Conservation (phyloP, 2,797 vertebrate species). For the Limosa lapponica region DNA sequence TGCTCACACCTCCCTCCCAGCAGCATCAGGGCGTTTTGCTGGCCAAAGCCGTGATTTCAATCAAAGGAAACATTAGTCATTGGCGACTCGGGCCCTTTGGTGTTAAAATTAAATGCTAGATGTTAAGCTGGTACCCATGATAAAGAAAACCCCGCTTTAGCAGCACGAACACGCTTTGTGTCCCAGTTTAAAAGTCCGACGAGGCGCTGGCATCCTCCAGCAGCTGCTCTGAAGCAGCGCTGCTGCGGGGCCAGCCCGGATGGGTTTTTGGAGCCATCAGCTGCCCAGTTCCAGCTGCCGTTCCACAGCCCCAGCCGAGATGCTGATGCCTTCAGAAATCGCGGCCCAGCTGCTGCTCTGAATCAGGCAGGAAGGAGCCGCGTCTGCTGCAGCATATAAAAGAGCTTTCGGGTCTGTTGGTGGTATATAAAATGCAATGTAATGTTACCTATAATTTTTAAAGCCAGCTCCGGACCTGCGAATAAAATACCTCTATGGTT, state of each 20-base stretch:
- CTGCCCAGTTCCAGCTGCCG: background rate
- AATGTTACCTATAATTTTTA: background rate
- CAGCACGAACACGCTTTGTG: background rate
- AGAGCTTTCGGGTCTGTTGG: background rate
- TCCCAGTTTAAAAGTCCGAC: background rate
- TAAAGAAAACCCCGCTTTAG: background rate
- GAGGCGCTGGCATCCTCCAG: background rate
- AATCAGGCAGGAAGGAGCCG: background rate
- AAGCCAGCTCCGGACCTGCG: background rate
- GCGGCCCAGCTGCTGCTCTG: background rate
- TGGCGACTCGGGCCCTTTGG: background rate
- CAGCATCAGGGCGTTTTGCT: background rate
- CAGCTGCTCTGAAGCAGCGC: accelerated
- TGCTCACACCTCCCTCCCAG: background rate
- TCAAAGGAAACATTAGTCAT: background rate
- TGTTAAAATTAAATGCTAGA: background rate
- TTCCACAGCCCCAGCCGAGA: background rate
- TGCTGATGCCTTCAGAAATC: background rate
- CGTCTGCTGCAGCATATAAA: background rate
- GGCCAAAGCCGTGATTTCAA: background rate
- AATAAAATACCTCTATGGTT: background rate
- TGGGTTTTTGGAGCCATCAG: background rate
- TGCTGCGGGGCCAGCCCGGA: background rate
- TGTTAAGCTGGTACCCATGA: background rate
- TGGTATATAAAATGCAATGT: background rate